phyloP scores from a whole-genome alignment of 2,113 vertebrate genomes.

The Ornithorhynchus anatinus region DNA sequence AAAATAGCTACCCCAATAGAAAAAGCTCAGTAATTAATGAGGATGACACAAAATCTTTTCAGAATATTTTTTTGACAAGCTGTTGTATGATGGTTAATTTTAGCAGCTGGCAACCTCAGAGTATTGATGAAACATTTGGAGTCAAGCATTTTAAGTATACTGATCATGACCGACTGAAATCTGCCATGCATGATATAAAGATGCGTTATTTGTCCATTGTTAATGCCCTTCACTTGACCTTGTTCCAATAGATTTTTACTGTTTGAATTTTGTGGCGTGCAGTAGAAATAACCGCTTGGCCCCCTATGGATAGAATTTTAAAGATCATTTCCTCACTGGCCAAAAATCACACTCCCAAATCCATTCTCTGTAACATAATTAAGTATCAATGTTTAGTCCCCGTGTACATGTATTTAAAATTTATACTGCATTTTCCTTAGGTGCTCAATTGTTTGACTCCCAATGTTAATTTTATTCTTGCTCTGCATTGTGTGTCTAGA shows the following conservation, averaged over 20 bases:
- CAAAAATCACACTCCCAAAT: too few species aligned
- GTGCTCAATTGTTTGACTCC: too few species aligned
- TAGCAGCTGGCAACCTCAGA: slow-evolving; percentile 24
- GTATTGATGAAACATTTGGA: slow-evolving; percentile 36
- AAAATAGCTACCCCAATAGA: not conserved
- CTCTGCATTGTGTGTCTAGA: too few species aligned
- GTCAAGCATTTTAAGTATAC: slow-evolving; percentile 17
- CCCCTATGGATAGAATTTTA: too few species aligned
- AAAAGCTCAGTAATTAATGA: not conserved
- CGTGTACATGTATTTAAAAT: too few species aligned
- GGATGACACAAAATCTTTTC: slow-evolving; percentile 8
- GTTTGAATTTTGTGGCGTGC: too few species aligned
- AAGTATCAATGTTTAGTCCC: too few species aligned
- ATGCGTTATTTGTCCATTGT: slow-evolving; percentile 26
- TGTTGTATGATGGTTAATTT: slow-evolving; percentile 29
- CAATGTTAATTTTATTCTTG: too few species aligned
- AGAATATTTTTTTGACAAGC: slow-evolving; percentile 37
- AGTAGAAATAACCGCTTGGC: too few species aligned
- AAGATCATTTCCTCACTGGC: too few species aligned
- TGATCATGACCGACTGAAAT: slow-evolving; percentile 36
- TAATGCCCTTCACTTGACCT: slow-evolving; percentile 38
- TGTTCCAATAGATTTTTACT: slow-evolving; percentile 1
- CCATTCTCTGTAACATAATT: too few species aligned
- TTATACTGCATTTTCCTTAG: too few species aligned
- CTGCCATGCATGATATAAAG: slow-evolving; percentile 6